Conservation (phyloP, 1,140 invertebrate species). For the Drosophila tsacasi region DNA sequence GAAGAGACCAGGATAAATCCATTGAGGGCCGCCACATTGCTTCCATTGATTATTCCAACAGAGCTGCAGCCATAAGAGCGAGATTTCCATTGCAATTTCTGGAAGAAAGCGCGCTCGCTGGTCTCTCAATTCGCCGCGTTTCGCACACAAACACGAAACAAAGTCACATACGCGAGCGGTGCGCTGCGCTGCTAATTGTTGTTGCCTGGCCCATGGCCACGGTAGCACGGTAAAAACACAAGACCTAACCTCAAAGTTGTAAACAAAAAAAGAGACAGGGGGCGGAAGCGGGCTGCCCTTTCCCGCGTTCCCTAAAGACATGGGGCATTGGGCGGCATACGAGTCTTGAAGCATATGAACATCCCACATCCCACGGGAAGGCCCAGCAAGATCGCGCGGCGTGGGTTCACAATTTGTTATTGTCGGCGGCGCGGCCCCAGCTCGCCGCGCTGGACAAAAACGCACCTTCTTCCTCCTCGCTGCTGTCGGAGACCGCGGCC, state of each 20-base stretch:
- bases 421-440: constrained; percentile 8
- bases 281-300: neutral
- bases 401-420: constrained; percentile 13
- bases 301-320: neutral
- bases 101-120: neutral
- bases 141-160: constrained; percentile 6
- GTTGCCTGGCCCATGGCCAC: constrained; percentile 19
- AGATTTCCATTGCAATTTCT: constrained; percentile 1
- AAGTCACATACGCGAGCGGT: neutral
- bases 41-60: constrained; percentile 10
- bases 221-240: constrained; percentile 43
- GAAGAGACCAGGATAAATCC: neutral
- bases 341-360: neutral
- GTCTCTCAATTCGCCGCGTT: constrained; percentile 10
- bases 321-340: neutral
- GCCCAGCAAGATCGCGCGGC: neutral
- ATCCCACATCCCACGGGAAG: constrained; percentile 1
- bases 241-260: constrained; percentile 72
- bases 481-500: constrained; percentile 88
- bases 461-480: constrained; percentile 87
- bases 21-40: neutral
- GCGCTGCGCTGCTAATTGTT: constrained; percentile 1
- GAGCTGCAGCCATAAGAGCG: neutral
- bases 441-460: constrained; percentile 12
- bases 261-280: constrained; percentile 51